Evolutionary conservation across 2,113 vertebrate species (phyloP).

Genomic region (Neofelis nebulosa): DNA sequence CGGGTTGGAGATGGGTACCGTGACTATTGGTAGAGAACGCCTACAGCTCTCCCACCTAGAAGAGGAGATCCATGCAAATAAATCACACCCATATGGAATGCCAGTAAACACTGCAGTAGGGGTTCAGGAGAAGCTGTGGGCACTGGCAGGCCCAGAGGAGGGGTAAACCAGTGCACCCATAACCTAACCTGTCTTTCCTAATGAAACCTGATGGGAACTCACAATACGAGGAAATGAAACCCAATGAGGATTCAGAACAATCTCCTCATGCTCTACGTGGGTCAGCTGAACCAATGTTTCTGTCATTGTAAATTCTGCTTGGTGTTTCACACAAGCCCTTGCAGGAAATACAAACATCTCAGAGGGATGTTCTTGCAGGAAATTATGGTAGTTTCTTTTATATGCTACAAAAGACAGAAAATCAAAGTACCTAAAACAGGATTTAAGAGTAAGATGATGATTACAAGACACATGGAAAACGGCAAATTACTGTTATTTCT

Average conservation of each 20-base stretch:
- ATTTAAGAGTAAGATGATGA: background rate
- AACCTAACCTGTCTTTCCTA: background rate
- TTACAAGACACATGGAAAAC: background rate
- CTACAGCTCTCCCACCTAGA: background rate
- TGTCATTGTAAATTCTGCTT: background rate
- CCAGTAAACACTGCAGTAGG: accelerated
- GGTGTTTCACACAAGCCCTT: background rate
- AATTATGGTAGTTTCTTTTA: conserved; percentile 39
- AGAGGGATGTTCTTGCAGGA: background rate
- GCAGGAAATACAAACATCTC: background rate
- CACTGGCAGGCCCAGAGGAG: accelerated
- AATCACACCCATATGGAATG: background rate
- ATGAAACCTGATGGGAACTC: background rate
- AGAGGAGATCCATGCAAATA: background rate
- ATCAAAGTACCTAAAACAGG: conserved; percentile 36
- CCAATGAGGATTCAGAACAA: background rate
- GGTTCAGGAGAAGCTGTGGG: background rate
- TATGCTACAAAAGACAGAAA: background rate
- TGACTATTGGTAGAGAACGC: background rate
- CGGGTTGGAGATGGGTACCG: background rate
- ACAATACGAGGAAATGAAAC: background rate
- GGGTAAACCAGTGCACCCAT: too few relatives aligned
- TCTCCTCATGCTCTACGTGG: background rate
- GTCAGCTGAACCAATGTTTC: background rate
- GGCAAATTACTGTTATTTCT: conserved; percentile 7